Base-by-base conservation (phyloP, 2,888 invertebrate species). In the Cerastis rubricosa region DNA sequence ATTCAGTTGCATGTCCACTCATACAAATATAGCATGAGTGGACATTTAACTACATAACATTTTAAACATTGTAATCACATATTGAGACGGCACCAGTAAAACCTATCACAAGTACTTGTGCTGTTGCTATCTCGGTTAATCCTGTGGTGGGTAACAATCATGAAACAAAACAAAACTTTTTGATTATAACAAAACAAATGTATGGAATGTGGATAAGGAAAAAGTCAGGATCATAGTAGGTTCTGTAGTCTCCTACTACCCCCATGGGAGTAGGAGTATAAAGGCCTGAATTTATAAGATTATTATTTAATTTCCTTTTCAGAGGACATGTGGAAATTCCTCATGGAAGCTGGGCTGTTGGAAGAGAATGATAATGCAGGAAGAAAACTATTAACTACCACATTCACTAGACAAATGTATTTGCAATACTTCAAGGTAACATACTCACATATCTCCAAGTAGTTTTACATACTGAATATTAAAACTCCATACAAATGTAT, bases 321-420 rank as follows among this genome's bases (percentile, higher is more conserved):
- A 97, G 97, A 95, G 75, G 94, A 95, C 35, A 92, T 97, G 93
- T 97, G 95, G 94, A 93, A 92, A 51, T 97, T 97, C 72, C 89
- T 97, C 19, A 86, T 85, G 1, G 94, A 94, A 85, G 92, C 97
- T 9, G 94, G 92, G 0, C 91, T 97, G n/a, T 73, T 97, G 57
- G 92, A 93, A 1, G 94, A 94, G 47, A 92, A 94, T 78, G 93
- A 95, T 80, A 87, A 93, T 74, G 83, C 90, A 0, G 92, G 91
- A 0, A 88, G 94, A 47, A 96, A 96, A 80, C 75, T 94, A 49
- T 85, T 97, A 0, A 95, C 92, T 0, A 90, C 87, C 19, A 92
- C 90, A 76, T 95, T 96, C 76, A 94, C 94, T 0, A 94, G 90
- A 71, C 96, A 96, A 73, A 85, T 95, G 86, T 97, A 97, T 84